Evolutionary conservation across 2,113 vertebrate genomes (phyloP), one percentile per base, ranked within the genome.

Genomic region (Pseudopodoces humilis): DNA sequence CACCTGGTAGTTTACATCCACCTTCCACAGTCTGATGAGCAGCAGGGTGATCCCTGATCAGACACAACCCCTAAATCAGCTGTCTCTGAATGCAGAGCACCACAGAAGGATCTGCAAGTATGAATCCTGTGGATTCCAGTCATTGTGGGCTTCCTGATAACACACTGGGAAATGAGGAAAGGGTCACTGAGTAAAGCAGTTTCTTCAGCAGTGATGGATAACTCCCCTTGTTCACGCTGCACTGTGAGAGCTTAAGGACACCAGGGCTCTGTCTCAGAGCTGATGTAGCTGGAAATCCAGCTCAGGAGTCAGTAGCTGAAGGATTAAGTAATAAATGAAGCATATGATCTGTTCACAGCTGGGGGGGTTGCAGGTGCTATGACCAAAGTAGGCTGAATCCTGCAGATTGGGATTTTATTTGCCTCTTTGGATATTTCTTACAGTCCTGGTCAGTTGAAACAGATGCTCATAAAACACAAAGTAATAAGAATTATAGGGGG

Each of bases 281-380:
- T 74, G 67, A 23, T 56, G 37, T 8, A 43, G 80, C 46, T 94
- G 87, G 68, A 90, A 93, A 63, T 64, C 27, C 11, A 70, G 44
- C 60, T 83, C 60, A 60, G 44, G 65, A 85, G 27, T 43, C 67
- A 59, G 84, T 93, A 94, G 90, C 92, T 92, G 76, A 59, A 92
- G 82, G 76, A 83, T 91, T 91, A 91, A 58, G 58, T 80, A 53
- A 69, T 91, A 93, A 93, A 93, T 88, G 79, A 93, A 71, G 75
- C 90, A 33, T 74, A 22, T 52, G 88, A 93, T 83, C 43, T 84
- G 13, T 68, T 91, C 44, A 17, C 62, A 84, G 77, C 80, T 65
- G 33, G 49, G 15, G 19, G 46, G 69, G 15, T 13, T 58, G 37
- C 7, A 13, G 83, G 41, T 76, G 37, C 76, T 90, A 24, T 6